phyloP scores from a whole-genome alignment of 2,888 invertebrate species.

The Eristalis pertinax region DNA sequence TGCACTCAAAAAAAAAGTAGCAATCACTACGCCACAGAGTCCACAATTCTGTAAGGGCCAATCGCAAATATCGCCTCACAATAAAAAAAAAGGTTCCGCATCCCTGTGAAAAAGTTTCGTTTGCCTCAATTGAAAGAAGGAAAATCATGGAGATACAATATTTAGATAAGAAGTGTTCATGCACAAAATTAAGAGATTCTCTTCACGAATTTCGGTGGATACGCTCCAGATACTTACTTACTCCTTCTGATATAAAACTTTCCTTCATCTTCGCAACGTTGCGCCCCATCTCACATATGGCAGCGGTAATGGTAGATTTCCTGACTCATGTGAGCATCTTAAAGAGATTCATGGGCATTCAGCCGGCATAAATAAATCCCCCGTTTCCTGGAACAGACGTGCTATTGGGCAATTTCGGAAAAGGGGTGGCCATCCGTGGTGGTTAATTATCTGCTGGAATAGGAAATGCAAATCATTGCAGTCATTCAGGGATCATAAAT shows the following conservation, averaged over 20 bases:
- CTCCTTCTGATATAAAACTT: not conserved
- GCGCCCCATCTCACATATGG: not conserved
- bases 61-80: too few species aligned
- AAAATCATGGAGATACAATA: constrained; percentile 38
- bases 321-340: constrained; percentile 57
- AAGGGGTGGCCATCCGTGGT: not conserved
- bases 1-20: too few species aligned
- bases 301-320: constrained; percentile 42
- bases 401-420: constrained; percentile 28
- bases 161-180: constrained; percentile 55
- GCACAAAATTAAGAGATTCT: constrained; percentile 65
- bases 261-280: not conserved
- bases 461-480: constrained; percentile 68
- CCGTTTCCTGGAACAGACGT: constrained; percentile 9
- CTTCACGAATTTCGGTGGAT: constrained; percentile 31
- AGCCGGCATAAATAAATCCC: constrained; percentile 57
- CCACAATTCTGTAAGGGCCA: too few species aligned
- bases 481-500: constrained; percentile 65
- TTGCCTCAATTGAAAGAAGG: constrained; percentile 11
- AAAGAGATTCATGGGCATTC: constrained; percentile 52
- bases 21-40: too few species aligned
- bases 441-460: constrained; percentile 56
- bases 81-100: constrained; percentile 15
- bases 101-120: not conserved
- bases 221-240: not conserved